These are phyloP conservation scores for Molorchus minor DNA, from an alignment of 2,888 invertebrate genomes.

Conservation along the genomic window DNA sequence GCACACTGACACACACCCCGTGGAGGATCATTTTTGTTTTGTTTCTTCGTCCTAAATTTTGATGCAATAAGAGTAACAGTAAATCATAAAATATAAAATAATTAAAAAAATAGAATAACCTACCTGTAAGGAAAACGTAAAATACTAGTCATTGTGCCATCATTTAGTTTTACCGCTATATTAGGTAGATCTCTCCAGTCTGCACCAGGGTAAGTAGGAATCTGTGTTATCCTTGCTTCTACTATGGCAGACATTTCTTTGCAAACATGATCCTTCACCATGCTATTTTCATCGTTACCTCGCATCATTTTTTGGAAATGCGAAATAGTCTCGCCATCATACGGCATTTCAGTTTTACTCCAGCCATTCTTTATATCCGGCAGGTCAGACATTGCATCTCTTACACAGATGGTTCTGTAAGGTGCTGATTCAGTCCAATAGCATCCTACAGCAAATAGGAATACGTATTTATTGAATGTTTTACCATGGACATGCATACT, in stretches of 20 bases:
- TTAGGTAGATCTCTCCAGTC: slow-evolving; percentile 92
- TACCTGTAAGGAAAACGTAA: slow-evolving; percentile 67
- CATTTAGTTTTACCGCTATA: slow-evolving; percentile 72
- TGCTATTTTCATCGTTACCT: slow-evolving; percentile 52
- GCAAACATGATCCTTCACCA: slow-evolving; percentile 77
- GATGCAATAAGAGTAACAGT: background rate
- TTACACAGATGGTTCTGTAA: slow-evolving; percentile 76
- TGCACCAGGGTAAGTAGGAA: slow-evolving; percentile 78
- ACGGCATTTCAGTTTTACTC: slow-evolving; percentile 73
- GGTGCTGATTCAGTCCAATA: slow-evolving; percentile 78
- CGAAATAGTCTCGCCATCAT: slow-evolving; percentile 75
- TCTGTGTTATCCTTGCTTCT: slow-evolving; percentile 78
- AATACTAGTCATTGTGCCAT: slow-evolving; percentile 73
- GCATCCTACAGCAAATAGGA: slow-evolving; percentile 63
- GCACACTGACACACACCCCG: slow-evolving; percentile 85
- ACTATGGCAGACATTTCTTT: slow-evolving; percentile 85
- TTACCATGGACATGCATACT: too few species aligned
- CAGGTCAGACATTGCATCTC: slow-evolving; percentile 86
- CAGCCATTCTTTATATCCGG: slow-evolving; percentile 80
- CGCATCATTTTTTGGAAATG: slow-evolving; percentile 81
- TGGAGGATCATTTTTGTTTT: slow-evolving; percentile 61
- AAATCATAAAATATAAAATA: background rate
- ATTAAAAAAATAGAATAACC: too few species aligned
- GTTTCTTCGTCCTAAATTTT: slow-evolving; percentile 62
- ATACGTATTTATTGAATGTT: too few species aligned